Conservation (phyloP, 2,113 vertebrate genomes). For the Phoxinus phoxinus region DNA sequence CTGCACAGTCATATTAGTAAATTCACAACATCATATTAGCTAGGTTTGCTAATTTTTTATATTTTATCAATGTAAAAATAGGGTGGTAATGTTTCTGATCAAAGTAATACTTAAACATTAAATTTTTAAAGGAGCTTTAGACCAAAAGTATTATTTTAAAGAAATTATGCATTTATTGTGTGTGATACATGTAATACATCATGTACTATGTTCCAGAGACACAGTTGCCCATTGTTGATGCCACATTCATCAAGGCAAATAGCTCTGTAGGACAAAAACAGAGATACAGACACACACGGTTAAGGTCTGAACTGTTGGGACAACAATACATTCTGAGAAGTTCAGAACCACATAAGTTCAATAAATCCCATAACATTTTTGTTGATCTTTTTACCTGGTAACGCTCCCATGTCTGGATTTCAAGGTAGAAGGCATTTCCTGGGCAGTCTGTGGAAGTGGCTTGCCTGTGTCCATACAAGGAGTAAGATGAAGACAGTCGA, state of each 20-base stretch:
- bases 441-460: slow-evolving; percentile 80
- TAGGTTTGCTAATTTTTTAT: not conserved
- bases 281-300: slow-evolving; percentile 23
- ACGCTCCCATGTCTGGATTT: slow-evolving; percentile 80
- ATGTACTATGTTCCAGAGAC: not conserved
- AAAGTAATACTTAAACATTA: not conserved
- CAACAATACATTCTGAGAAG: not conserved
- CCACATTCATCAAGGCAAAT: slow-evolving; percentile 35
- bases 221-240: not conserved
- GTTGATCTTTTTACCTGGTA: slow-evolving; percentile 67
- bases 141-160: not conserved
- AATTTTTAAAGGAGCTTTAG: not conserved
- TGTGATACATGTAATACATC: not conserved
- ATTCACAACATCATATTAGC: not conserved
- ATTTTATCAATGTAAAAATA: not conserved
- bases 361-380: not conserved
- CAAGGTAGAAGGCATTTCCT: slow-evolving; percentile 77
- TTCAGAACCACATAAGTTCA: not conserved
- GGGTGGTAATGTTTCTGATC: not conserved
- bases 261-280: slow-evolving; percentile 21
- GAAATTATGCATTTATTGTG: not conserved
- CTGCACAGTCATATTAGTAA: not conserved
- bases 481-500: slow-evolving; percentile 69
- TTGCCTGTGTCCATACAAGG: slow-evolving; percentile 84
- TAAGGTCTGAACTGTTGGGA: not conserved